phyloP scores from a whole-genome alignment of 2,113 vertebrate genomes.

The Dryoscopus gambensis region DNA sequence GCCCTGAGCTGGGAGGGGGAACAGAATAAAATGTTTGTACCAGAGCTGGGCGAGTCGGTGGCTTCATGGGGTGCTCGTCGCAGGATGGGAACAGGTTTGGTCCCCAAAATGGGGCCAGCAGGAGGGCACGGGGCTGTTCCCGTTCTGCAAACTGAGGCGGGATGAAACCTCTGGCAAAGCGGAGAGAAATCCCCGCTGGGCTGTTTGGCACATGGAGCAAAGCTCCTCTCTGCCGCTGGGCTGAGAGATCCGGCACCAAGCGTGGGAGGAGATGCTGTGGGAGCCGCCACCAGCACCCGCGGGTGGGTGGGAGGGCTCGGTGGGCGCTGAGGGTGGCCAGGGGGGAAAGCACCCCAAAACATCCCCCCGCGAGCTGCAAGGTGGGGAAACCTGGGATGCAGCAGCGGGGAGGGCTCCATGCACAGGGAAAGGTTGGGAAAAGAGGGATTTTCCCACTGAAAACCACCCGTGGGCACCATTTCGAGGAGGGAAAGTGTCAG shows the following conservation, averaged over 20 bases:
- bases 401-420: fast-evolving
- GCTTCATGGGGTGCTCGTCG: fast-evolving
- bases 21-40: conserved; percentile 60
- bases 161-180: neutral
- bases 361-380: fast-evolving
- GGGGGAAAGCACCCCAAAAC: neutral
- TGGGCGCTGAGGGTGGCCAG: neutral
- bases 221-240: neutral
- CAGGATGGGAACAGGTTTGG: neutral
- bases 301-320: neutral
- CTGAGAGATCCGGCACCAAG: fast-evolving
- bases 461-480: fast-evolving
- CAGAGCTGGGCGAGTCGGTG: neutral
- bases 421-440: fast-evolving
- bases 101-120: fast-evolving
- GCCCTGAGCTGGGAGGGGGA: neutral
- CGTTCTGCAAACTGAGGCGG: neutral
- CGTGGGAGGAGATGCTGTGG: fast-evolving
- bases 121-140: neutral
- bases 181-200: neutral
- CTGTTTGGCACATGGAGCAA: fast-evolving
- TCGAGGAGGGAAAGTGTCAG: fast-evolving
- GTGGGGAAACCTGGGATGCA: neutral
- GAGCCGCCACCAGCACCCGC: neutral
- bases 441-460: fast-evolving